phyloP scores from a whole-genome alignment of 1,140 invertebrate species.

The Trichonephila inaurata region DNA sequence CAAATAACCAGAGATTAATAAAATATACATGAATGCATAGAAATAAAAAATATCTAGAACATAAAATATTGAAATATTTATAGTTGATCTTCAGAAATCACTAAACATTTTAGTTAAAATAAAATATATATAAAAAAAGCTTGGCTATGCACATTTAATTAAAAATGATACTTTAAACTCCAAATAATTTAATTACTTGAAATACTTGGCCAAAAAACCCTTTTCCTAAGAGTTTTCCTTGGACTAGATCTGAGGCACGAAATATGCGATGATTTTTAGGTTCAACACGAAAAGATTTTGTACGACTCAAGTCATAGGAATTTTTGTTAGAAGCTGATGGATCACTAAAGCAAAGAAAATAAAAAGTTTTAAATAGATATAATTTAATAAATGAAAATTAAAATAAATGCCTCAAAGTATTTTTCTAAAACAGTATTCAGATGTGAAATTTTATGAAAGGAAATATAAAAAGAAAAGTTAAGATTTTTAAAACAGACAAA shows the following conservation, averaged over 20 bases:
- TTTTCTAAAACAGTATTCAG: not conserved
- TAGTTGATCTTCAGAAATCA: no score
- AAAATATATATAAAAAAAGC: no score
- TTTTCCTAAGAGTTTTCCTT: slow-evolving; percentile 93
- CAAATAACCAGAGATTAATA: no score
- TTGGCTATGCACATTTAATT: no score
- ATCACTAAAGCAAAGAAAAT: slow-evolving; percentile 58
- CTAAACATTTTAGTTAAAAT: no score
- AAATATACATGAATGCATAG: no score
- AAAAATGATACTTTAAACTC: no score
- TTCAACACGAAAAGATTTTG: slow-evolving; percentile 92
- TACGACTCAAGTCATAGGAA: slow-evolving; percentile 88
- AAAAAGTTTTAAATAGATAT: not conserved
- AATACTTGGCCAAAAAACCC: slow-evolving; percentile 94
- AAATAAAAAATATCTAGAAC: no score
- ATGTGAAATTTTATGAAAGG: no score
- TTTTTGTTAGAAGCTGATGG: slow-evolving; percentile 67
- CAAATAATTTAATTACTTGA: slow-evolving; percentile 78
- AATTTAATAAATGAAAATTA: not conserved
- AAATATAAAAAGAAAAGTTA: no score
- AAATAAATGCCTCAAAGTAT: not conserved
- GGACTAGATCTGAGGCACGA: slow-evolving; percentile 92
- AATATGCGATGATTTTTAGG: slow-evolving; percentile 90
- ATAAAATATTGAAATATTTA: no score
- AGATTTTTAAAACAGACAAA: no score